phyloP scores from a whole-genome alignment of 2,113 vertebrate genomes.

The Odontesthes bonariensis region DNA sequence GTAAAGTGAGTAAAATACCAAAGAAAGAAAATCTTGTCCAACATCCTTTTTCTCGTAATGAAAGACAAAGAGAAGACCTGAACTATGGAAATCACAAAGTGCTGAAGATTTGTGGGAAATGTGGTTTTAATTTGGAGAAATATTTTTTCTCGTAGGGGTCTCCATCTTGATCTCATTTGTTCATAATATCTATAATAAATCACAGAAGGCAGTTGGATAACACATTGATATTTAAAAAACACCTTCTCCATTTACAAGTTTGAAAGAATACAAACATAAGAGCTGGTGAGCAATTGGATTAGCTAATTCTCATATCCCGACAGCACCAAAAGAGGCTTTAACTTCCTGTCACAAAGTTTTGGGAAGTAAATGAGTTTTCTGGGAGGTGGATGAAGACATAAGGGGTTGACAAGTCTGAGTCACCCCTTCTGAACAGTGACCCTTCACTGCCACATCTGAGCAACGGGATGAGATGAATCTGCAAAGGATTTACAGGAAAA shows the following conservation, averaged over 20 bases:
- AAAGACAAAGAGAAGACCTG: constrained; percentile 26
- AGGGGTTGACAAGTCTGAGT: constrained; percentile 6
- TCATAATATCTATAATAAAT: background rate
- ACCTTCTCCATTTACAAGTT: constrained; percentile 5
- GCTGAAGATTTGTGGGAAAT: constrained; percentile 40
- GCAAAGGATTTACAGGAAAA: constrained; percentile 50
- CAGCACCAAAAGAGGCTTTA: background rate
- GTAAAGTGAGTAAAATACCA: background rate
- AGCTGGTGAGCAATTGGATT: background rate
- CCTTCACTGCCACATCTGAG: background rate
- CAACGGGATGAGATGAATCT: background rate
- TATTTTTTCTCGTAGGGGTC: constrained; percentile 22
- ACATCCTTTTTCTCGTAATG: constrained; percentile 11
- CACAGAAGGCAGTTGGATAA: background rate
- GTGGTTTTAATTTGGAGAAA: constrained; percentile 45
- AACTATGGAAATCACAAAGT: constrained; percentile 17
- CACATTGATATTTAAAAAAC: background rate
- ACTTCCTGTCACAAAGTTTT: constrained; percentile 27
- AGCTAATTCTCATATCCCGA: background rate
- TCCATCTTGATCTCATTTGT: constrained; percentile 28
- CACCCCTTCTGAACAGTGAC: constrained; percentile 31
- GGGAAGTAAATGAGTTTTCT: constrained; percentile 28
- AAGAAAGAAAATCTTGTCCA: constrained; percentile 6
- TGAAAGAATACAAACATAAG: background rate
- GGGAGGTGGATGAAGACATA: background rate